Evolutionary conservation across 2,113 vertebrate species (phyloP), one percentile per base, ranked within the genome.

Genomic region (Tauraco erythrolophus): DNA sequence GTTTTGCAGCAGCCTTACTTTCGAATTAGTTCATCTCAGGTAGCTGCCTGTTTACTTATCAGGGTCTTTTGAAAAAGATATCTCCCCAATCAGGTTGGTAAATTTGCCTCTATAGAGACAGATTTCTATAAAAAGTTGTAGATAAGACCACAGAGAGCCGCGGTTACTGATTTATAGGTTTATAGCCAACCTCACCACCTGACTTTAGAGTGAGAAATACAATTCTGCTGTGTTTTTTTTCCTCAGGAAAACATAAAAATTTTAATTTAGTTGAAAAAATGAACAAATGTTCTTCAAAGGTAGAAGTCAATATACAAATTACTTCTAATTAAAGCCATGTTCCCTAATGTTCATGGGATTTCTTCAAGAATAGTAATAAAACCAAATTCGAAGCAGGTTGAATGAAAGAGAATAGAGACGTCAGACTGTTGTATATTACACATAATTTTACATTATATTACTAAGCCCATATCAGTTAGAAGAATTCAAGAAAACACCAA

Each of bases 311-410:
- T 94, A 97, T 94, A 96, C 91, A 98, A 97, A 98, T 97, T 97
- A 96, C 96, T 96, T 96, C 97, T 98, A 98, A 98, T 98, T 98
- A 98, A 97, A 97, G 95, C 96, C 95, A 92, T 37, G 93, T 92
- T 98, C 96, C 95, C 89, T 97, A 97, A 97, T 83, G 93, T 97
- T 98, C 96, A 84, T 95, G 91, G 92, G 93, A 84, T 97, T 98
- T 96, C 95, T 97, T 92, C 93, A 96, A 96, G 54, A 75, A 94
- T 25, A 92, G 90, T 91, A 94, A 96, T 94, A 93, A 94, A 94
- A 96, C 5, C 65, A 90, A 93, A 97, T 97, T 57, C 90, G 78
- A 89, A 97, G 82, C n/a, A 64, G 93, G 93, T 97, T 97, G 97
- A 98, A 98, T 96, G 97, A 97, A 98, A 95, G 94, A 95, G 97